Conservation (phyloP, 2,797 vertebrate species). For the Tangara arthus region DNA sequence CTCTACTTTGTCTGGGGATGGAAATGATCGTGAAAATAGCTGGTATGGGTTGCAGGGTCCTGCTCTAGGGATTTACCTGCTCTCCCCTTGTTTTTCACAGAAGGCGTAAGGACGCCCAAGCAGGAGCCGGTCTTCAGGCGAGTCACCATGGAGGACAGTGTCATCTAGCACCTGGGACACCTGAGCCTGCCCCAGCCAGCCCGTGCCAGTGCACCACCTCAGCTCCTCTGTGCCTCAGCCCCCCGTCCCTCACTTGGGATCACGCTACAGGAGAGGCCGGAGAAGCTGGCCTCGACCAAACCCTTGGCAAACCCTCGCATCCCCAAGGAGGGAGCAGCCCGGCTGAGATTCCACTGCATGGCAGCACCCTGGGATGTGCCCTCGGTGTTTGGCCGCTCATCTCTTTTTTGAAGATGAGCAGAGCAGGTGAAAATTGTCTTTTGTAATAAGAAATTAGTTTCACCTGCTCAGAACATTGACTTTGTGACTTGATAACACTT, state of each 20-base stretch:
- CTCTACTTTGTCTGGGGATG: neutral
- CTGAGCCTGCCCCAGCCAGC: neutral
- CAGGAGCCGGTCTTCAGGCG: conserved; percentile 61
- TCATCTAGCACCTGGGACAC: conserved; percentile 10
- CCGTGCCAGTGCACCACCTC: neutral
- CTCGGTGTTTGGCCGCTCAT: fast-evolving
- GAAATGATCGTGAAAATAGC: neutral
- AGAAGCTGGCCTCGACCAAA: neutral
- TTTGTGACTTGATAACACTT: neutral
- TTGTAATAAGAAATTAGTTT: neutral
- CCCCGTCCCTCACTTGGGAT: neutral
- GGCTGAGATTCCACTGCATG: neutral
- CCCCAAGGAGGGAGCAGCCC: neutral
- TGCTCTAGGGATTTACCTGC: neutral
- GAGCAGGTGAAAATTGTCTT: neutral
- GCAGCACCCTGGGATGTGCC: neutral
- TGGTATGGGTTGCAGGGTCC: neutral
- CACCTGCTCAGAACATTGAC: neutral
- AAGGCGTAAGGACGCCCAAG: conserved; percentile 23
- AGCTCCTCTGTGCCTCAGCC: conserved; percentile 24
- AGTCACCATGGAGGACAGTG: conserved; percentile 68
- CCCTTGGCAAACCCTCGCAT: neutral
- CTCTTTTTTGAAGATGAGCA: neutral
- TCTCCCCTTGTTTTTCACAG: conserved; percentile 50
- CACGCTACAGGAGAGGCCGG: fast-evolving